Conservation (phyloP, 2,113 vertebrate species). For the Scalopus aquaticus region DNA sequence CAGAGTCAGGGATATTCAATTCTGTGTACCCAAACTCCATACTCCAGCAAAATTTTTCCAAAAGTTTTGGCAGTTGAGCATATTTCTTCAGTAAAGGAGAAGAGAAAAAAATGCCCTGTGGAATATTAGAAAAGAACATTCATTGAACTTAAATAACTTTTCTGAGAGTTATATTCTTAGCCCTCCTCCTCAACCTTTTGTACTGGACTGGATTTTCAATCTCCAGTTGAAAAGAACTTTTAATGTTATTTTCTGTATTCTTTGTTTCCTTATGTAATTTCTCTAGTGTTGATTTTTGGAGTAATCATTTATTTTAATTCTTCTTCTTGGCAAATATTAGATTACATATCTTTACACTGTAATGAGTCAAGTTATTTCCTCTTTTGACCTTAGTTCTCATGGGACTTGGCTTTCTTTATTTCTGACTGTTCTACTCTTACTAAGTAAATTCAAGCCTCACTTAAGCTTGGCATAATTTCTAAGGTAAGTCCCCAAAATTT, state of each 20-base stretch:
- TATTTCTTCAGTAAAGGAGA: neutral
- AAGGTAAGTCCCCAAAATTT: neutral
- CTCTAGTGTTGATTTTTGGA: neutral
- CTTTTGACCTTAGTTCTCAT: neutral
- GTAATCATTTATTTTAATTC: neutral
- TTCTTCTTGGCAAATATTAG: neutral
- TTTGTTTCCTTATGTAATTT: neutral
- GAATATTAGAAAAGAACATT: neutral
- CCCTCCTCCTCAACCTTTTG: neutral
- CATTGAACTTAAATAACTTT: neutral
- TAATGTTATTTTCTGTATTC: neutral
- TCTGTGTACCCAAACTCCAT: neutral
- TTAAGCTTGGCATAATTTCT: neutral
- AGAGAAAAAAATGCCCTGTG: neutral
- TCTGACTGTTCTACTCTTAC: neutral
- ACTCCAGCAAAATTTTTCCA: neutral
- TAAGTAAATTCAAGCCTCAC: neutral
- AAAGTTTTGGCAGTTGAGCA: neutral
- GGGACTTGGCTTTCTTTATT: neutral
- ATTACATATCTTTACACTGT: neutral
- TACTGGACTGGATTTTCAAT: neutral
- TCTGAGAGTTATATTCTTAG: neutral
- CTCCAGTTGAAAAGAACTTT: neutral
- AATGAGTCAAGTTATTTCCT: neutral
- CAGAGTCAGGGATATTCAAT: neutral